These are phyloP conservation scores for Crotalus horridus DNA, from an alignment of 2,113 vertebrate species.

Conservation along the genomic window DNA sequence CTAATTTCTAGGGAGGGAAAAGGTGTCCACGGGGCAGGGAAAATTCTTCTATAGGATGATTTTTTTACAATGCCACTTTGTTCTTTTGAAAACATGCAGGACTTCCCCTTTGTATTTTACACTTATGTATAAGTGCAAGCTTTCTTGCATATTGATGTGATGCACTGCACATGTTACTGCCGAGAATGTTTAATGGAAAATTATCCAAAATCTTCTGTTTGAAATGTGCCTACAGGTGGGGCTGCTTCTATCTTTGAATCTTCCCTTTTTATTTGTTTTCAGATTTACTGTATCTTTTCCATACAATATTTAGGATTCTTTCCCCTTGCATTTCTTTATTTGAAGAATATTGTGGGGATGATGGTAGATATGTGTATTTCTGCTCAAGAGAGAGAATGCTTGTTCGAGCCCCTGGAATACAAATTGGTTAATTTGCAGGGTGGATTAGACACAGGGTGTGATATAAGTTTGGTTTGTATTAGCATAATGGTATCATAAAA, in stretches of 20 bases:
- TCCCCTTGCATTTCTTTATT: neutral
- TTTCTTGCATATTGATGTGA: neutral
- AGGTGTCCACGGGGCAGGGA: too few species aligned
- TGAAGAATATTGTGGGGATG: neutral
- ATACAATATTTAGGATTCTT: neutral
- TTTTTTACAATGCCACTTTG: neutral
- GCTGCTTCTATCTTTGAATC: neutral
- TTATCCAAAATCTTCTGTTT: neutral
- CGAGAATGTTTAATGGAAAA: neutral
- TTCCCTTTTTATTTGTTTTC: neutral
- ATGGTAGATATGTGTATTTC: neutral
- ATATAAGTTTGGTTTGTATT: slow-evolving; percentile 65
- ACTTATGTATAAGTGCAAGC: neutral
- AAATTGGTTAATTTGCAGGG: slow-evolving; percentile 72
- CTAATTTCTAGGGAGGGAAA: too few species aligned
- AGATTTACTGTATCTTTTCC: neutral
- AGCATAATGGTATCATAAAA: slow-evolving; percentile 71
- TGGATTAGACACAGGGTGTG: slow-evolving; percentile 62
- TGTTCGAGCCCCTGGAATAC: slow-evolving; percentile 52
- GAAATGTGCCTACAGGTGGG: neutral
- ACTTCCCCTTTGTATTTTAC: neutral
- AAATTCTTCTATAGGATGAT: neutral
- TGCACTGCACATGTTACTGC: neutral
- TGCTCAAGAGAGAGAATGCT: neutral
- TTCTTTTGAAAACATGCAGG: neutral